Conservation (phyloP, 2,888 invertebrate genomes). For the Elysia crispata region DNA sequence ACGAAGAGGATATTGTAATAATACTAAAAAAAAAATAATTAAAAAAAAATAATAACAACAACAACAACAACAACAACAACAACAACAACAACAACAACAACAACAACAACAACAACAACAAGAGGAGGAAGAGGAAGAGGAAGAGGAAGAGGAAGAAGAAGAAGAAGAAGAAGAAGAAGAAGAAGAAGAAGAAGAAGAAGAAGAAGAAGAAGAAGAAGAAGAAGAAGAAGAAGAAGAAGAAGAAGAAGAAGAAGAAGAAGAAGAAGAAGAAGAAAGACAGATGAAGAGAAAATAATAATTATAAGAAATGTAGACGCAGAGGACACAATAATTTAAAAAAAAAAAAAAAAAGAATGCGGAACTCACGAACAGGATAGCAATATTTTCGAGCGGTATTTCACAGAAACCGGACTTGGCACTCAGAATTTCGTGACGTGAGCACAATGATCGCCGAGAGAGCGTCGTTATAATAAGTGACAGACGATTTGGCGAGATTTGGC, state of each 20-base stretch:
- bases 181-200: constrained; percentile 18
- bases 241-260: too few species aligned
- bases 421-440: background rate
- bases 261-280: too few species aligned
- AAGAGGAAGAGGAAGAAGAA: constrained; percentile 18
- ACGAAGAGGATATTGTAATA: too few species aligned
- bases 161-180: constrained; percentile 21
- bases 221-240: background rate
- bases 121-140: constrained; percentile 18
- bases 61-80: background rate
- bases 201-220: constrained; percentile 11
- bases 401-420: background rate
- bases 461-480: too few species aligned
- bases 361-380: too few species aligned
- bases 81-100: background rate
- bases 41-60: background rate
- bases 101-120: background rate
- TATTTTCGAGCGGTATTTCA: background rate
- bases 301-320: background rate
- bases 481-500: too few species aligned
- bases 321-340: background rate
- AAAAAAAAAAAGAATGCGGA: background rate
- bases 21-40: too few species aligned
- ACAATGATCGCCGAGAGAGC: too few species aligned
- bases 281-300: too few species aligned